Conservation (phyloP, 2,113 vertebrate species). For the Sturnira hondurensis region DNA sequence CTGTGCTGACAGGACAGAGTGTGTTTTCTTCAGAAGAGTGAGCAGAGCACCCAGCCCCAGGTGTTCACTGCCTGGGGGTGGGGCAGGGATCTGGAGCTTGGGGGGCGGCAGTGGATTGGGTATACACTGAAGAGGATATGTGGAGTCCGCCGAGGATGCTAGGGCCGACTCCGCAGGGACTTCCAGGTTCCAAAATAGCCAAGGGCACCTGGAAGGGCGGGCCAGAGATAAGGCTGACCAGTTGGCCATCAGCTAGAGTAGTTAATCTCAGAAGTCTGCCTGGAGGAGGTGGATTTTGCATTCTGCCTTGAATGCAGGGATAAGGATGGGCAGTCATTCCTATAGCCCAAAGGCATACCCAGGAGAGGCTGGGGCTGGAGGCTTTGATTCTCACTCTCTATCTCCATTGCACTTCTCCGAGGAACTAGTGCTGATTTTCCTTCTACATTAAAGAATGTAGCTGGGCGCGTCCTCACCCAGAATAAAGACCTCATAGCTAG, state of each 20-base stretch:
- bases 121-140: not conserved
- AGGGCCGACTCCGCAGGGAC: not conserved
- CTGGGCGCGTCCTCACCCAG: not conserved
- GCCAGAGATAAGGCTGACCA: not conserved
- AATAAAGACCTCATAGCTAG: not conserved
- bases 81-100: not conserved
- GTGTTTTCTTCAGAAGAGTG: not conserved
- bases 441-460: not conserved
- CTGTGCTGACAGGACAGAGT: accelerated
- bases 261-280: not conserved
- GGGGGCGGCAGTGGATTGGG: not conserved
- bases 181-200: not conserved
- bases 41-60: not conserved
- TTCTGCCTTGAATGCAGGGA: not conserved
- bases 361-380: not conserved
- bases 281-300: not conserved
- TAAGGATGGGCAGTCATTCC: too few species aligned
- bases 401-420: not conserved
- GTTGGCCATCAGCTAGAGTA: not conserved
- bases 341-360: not conserved
- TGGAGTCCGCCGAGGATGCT: not conserved
- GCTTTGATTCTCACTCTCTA: not conserved
- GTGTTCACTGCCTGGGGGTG: not conserved
- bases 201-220: not conserved
- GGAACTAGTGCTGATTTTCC: not conserved